Conservation (phyloP, 2,797 vertebrate species). For the Sebastes minor region DNA sequence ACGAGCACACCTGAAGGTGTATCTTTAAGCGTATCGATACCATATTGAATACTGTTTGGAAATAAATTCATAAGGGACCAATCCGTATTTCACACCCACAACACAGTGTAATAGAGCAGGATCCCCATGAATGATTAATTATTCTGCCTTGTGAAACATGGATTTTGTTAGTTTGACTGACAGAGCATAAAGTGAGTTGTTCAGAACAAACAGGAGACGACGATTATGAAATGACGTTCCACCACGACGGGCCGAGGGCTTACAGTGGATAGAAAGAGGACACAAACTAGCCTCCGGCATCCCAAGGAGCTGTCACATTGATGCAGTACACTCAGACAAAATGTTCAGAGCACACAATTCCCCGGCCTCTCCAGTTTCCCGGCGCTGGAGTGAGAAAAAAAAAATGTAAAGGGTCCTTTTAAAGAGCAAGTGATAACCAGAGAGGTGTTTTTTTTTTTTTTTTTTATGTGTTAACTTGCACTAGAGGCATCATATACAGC, state of each 20-base stretch:
- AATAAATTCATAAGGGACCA: background rate
- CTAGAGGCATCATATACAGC: conserved; percentile 44
- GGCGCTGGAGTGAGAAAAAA: conserved; percentile 25
- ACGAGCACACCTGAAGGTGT: background rate
- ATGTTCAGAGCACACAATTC: conserved; percentile 58
- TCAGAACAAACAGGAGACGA: conserved; percentile 18
- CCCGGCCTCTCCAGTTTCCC: conserved; percentile 33
- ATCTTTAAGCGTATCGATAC: background rate
- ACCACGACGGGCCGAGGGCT: background rate
- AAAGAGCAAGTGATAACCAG: conserved; percentile 26
- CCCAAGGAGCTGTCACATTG: conserved; percentile 67
- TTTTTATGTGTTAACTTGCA: conserved; percentile 30
- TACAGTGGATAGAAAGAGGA: conserved; percentile 50
- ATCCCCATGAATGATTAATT: background rate
- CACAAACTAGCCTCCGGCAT: conserved; percentile 54
- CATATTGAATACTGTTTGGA: background rate
- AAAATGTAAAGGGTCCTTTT: conserved; percentile 19
- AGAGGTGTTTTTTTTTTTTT: background rate
- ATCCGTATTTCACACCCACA: background rate
- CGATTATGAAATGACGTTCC: conserved; percentile 27
- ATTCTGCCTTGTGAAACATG: background rate
- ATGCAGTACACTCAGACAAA: conserved; percentile 60
- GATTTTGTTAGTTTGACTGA: conserved; percentile 22
- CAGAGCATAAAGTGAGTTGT: background rate
- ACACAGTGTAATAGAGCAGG: background rate